phyloP scores from a whole-genome alignment of 2,113 vertebrate genomes.

The Chinchilla lanigera region DNA sequence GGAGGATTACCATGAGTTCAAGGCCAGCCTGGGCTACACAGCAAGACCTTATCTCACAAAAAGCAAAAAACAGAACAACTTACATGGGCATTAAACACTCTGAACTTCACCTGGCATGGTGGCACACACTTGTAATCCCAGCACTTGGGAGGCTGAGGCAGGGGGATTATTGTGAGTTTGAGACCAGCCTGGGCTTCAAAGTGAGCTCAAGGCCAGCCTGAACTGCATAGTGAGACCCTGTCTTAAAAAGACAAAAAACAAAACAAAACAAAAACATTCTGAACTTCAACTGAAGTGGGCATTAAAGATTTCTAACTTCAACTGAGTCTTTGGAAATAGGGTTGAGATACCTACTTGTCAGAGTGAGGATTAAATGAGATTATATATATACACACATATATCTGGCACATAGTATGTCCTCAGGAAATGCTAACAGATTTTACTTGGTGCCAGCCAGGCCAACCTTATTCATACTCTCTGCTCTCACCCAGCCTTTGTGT shows the following conservation, averaged over 20 bases:
- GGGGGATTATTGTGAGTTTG: neutral
- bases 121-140: neutral
- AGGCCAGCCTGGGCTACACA: neutral
- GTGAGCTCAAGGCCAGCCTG: neutral
- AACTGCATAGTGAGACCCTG: neutral
- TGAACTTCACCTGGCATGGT: no score
- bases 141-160: neutral
- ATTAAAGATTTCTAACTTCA: neutral
- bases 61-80: neutral
- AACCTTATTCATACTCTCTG: neutral
- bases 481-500: neutral
- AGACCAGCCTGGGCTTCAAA: neutral
- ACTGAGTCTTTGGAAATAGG: neutral
- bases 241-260: neutral
- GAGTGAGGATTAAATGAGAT: neutral
- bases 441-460: neutral
- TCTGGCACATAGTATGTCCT: neutral
- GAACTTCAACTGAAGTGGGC: neutral
- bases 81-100: neutral
- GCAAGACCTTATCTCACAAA: neutral
- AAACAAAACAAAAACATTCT: neutral
- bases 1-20: neutral
- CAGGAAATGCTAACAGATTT: neutral
- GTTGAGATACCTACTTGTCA: neutral
- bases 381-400: neutral